A percentile compares a stretch with the other conserved stretches of the same genome.
These are phyloP conservation scores for Drosophila parvula DNA, from an alignment of 1,140 invertebrate genomes.

Conservation along the genomic window DNA sequence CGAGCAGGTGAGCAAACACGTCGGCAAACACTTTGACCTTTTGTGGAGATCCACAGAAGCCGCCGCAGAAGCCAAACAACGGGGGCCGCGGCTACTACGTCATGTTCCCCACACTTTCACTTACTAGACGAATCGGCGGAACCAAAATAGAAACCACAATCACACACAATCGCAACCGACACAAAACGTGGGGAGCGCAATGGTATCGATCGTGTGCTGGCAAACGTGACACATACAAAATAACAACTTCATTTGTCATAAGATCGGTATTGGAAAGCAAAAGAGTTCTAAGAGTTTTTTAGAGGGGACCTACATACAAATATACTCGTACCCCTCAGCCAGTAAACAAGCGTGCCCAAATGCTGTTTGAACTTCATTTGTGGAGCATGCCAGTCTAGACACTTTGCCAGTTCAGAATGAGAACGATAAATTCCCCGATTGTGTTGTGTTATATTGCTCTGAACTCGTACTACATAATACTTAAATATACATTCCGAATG, in stretches of 20 bases:
- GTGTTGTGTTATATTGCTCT: constrained; percentile 17
- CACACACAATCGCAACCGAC: constrained; percentile 61
- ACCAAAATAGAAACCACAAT: constrained; percentile 78
- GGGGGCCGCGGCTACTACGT: constrained; percentile 18
- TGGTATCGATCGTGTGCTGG: constrained; percentile 48
- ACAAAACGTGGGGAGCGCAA: constrained; percentile 19
- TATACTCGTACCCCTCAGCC: constrained; percentile 14
- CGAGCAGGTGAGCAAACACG: constrained; percentile 23
- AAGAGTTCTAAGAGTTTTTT: constrained; percentile 1
- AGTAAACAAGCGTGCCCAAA: constrained; percentile 66
- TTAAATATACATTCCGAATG: constrained; percentile 30
- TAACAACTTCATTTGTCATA: constrained; percentile 70
- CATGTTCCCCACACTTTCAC: constrained; percentile 70
- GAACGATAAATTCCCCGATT: constrained; percentile 54
- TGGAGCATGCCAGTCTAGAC: constrained; percentile 36
- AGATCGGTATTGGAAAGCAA: not conserved
- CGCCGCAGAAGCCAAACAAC: constrained; percentile 31
- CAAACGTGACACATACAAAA: constrained; percentile 75
- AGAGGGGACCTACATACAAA: no score
- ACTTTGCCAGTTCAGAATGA: constrained; percentile 20
- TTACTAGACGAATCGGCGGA: constrained; percentile 66
- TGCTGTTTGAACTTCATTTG: constrained; percentile 70
- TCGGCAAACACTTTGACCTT: constrained; percentile 56
- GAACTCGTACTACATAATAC: constrained; percentile 7
- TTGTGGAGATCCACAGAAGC: constrained; percentile 30